A percentile compares a stretch with the other conserved stretches of the same genome.
These are phyloP conservation scores for Criorhina ranunculi DNA, from an alignment of 2,888 invertebrate genomes.

Conservation along the genomic window DNA sequence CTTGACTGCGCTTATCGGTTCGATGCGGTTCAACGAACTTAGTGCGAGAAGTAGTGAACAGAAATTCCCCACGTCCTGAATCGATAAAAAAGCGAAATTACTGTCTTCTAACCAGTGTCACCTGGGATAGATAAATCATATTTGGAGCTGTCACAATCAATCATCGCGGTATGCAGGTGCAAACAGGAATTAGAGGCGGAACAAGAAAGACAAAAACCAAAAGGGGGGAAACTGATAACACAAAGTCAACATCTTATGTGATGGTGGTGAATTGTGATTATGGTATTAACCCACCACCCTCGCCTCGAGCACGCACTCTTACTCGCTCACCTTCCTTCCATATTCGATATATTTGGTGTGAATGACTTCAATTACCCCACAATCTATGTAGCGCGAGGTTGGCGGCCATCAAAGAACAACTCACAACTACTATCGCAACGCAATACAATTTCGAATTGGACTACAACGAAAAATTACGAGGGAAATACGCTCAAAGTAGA, in stretches of 20 bases:
- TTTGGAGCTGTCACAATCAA: slow-evolving; percentile 44
- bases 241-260: slow-evolving; percentile 9
- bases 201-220: slow-evolving; percentile 7
- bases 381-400: slow-evolving; percentile 83
- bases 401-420: slow-evolving; percentile 78
- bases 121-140: slow-evolving; percentile 43
- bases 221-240: slow-evolving; percentile 25
- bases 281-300: slow-evolving; percentile 46
- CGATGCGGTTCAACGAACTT: slow-evolving; percentile 57
- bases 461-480: slow-evolving; percentile 72
- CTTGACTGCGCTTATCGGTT: slow-evolving; percentile 27
- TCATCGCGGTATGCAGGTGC: slow-evolving; percentile 51
- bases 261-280: slow-evolving; percentile 46
- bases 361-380: slow-evolving; percentile 84
- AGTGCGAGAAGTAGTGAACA: background rate
- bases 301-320: slow-evolving; percentile 56
- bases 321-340: slow-evolving; percentile 67
- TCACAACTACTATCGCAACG: slow-evolving; percentile 39
- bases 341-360: slow-evolving; percentile 80
- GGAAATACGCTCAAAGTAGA: slow-evolving; percentile 71
- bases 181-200: slow-evolving; percentile 16
- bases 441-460: slow-evolving; percentile 57
- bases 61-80: slow-evolving; percentile 35
- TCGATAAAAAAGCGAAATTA: slow-evolving; percentile 63
- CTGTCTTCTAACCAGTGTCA: background rate